Percentiles rank a stretch among this genome's conserved stretches.
Conservation (phyloP, 2,113 vertebrate species). For the Anser brachyrhynchus region DNA sequence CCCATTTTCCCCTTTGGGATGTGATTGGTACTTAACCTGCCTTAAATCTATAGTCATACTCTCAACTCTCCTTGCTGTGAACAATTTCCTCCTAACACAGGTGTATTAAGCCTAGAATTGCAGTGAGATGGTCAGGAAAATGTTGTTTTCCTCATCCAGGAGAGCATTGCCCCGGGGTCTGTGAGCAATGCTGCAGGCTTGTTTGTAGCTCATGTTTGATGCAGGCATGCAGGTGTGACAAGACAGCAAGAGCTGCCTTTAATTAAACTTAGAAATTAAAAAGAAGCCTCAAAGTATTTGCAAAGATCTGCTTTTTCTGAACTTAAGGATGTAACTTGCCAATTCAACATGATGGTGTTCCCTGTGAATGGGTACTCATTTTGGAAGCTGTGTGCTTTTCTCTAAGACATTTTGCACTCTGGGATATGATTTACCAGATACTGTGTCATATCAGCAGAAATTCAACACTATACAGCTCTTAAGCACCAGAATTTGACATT, state of each 20-base stretch:
- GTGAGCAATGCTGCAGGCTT: background rate
- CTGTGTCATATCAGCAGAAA: slow-evolving; percentile 51
- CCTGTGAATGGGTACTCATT: background rate
- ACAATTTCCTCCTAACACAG: background rate
- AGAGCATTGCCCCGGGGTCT: background rate
- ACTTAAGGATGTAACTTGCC: background rate
- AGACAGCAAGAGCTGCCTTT: background rate
- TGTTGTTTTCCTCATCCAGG: background rate
- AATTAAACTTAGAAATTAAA: background rate
- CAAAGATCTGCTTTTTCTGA: background rate
- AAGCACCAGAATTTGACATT: slow-evolving; percentile 1
- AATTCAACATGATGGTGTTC: background rate
- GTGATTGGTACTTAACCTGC: background rate
- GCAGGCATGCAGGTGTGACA: background rate
- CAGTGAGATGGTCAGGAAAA: background rate
- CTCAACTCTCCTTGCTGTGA: background rate
- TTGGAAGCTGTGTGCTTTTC: background rate
- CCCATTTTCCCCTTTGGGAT: background rate
- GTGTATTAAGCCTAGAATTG: background rate
- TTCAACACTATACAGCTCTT: slow-evolving; percentile 19
- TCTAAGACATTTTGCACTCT: background rate
- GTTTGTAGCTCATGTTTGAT: background rate
- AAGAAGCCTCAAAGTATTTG: background rate
- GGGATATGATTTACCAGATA: background rate
- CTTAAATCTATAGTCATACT: background rate